Percentiles rank a stretch among this genome's conserved stretches.
These are phyloP conservation scores for Panthera tigris DNA, from an alignment of 2,113 vertebrate species.

Conservation along the genomic window DNA sequence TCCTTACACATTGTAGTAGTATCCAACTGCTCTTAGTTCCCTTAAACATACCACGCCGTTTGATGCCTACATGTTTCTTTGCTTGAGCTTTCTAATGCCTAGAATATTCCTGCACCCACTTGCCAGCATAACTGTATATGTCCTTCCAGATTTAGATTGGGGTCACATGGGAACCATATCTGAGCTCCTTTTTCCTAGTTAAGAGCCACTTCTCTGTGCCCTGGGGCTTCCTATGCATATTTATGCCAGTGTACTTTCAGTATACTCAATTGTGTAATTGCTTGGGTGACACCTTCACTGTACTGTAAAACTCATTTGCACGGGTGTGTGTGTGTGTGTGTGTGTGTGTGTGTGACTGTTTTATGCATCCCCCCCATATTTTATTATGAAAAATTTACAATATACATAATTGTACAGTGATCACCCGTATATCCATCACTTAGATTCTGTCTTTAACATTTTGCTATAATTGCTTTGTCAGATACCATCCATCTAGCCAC, in stretches of 20 bases:
- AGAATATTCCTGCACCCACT: not conserved
- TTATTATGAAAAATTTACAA: slow-evolving; percentile 43
- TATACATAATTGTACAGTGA: not conserved
- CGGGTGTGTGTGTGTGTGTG: too few relatives aligned
- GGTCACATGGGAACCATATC: slow-evolving; percentile 17
- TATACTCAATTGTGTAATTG: not conserved
- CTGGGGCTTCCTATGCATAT: slow-evolving; percentile 1
- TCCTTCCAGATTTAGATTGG: slow-evolving; percentile 45
- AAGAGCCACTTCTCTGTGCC: slow-evolving; percentile 6
- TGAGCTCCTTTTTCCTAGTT: slow-evolving; percentile 11
- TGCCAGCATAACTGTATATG: not conserved
- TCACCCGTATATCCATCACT: not conserved
- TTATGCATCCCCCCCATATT: not conserved
- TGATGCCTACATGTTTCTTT: not conserved
- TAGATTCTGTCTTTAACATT: not conserved
- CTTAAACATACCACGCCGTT: not conserved
- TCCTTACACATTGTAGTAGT: not conserved
- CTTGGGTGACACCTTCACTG: slow-evolving; percentile 21
- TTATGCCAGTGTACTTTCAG: slow-evolving; percentile 25
- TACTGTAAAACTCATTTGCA: not conserved
- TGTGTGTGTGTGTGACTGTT: not conserved
- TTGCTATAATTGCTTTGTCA: slow-evolving; percentile 38
- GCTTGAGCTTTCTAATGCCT: slow-evolving; percentile 29
- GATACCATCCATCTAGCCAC: not conserved
- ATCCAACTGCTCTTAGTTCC: not conserved